phyloP scores from a whole-genome alignment of 1,140 invertebrate genomes.

The Lepidurus packardi region DNA sequence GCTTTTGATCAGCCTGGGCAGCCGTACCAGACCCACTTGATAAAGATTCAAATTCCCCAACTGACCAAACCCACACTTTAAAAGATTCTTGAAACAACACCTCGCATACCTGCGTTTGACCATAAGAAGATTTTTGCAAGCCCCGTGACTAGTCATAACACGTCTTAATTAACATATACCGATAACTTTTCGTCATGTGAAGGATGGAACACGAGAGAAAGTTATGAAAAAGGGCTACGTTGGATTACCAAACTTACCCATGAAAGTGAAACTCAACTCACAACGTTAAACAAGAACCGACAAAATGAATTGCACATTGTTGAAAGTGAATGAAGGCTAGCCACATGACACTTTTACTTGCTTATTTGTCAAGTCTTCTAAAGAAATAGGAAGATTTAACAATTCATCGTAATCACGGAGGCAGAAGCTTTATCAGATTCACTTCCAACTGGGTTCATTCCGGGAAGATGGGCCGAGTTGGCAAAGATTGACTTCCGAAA shows the following conservation, averaged over 20 bases:
- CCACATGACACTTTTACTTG: not conserved
- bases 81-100: conserved; percentile 1
- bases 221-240: not conserved
- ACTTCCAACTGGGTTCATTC: not conserved
- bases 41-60: conserved; percentile 9
- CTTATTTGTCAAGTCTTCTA: not conserved
- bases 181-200: not conserved
- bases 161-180: not conserved
- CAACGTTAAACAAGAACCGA: not conserved
- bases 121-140: not conserved
- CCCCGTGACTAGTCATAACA: not conserved
- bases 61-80: not conserved
- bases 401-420: not conserved
- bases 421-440: not conserved
- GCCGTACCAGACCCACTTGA: not conserved
- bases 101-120: not conserved
- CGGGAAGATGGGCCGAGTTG: too few species aligned
- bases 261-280: conserved; percentile 6
- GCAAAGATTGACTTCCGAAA: too few species aligned
- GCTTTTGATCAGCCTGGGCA: not conserved
- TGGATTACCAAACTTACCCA: not conserved
- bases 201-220: not conserved
- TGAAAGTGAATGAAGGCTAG: not conserved
- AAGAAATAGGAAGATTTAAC: not conserved
- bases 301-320: too few species aligned